Evolutionary conservation across 2,797 vertebrate genomes (phyloP), one percentile per base, ranked within the genome.

Genomic region (Cuculus canorus): DNA sequence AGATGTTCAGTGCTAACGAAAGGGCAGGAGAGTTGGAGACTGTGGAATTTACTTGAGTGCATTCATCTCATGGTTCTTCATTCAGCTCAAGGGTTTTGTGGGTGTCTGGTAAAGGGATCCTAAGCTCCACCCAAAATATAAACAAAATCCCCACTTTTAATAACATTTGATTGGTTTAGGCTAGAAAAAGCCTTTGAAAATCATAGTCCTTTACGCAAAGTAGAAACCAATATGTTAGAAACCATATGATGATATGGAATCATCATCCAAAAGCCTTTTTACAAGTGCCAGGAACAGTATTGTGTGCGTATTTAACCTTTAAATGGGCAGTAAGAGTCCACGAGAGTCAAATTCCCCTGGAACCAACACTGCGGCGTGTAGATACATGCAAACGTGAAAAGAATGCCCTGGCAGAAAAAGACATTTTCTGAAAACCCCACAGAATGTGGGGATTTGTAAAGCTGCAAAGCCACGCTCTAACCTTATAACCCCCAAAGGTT

Each of bases 291-390:
- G 93, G 60, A 95, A 75, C 56, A 63, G 84, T 88, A 28, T 7
- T 45, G n/a, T 72, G 61, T 95, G 88, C 91, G 64, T 80, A 77
- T 84, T 94, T 96, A 96, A 90, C 89, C 89, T 96, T 95, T 93
- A 78, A 66, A 83, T 53, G 83, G n/a, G 60, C 63, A 86, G 19
- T 43, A 43, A 63, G 92, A 73, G 54, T 79, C 77, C 81, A 81
- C 7, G 39, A 35, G 63, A 85, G 60, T 95, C 45, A 89, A 56
- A 87, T 82, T 82, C 24, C 5, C 92, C 30, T 82, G 87, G 82
- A 95, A 90, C 73, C 41, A 75, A 25, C 54, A 60, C 78, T 78
- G 35, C 60, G 76, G 75, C 77, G 69, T 78, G 77, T 6, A 84
- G 68, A 52, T 53, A 33, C n/a, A 69, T 90, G 73, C 65, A 72